Evolutionary conservation across 2,888 invertebrate genomes (phyloP), one percentile per base, ranked within the genome.

Genomic region (Timandra comae): DNA sequence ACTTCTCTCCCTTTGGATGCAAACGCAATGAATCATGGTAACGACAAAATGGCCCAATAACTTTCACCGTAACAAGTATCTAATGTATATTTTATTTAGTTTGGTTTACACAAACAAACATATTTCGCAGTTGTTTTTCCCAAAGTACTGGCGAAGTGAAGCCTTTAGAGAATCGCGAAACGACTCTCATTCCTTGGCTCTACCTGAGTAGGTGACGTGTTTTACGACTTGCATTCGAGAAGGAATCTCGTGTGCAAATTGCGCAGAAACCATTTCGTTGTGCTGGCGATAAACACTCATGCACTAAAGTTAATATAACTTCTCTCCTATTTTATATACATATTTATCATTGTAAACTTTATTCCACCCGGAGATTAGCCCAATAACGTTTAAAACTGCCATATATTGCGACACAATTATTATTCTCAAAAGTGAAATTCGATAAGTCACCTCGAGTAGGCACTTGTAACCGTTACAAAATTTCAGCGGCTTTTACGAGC

Each of bases 201-300:
- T 42, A 34, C 38, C 47, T 47, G 44, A 44, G 33, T 47, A 52
- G 52, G 52, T 47, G 53, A 57, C 59, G 49, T 61, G 56, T 55
- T 74, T 72, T 73, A 74, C 63, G 63, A 62, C 56, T 45, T 58
- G 54, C 63, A 60, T 54, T 52, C 58, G 56, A 46, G 52, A 38
- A 61, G 63, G 57, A 66, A 68, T 65, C 58, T 59, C 60, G 58
- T 49, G 58, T 62, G 63, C 55, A 65, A 68, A 67, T 63, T 63
- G 61, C 55, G 42, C 53, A 46, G 52, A 60, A 56, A 53, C 58
- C 58, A 61, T 63, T 66, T 56, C 55, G 54, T 50, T 59, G 53
- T 58, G 54, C 52, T 38, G 52, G 60, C 60, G 54, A 63, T 66
- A 68, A 66, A 71, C 58, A 62, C 56, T 27, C 10, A 2, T 24